phyloP scores from a whole-genome alignment of 2,113 vertebrate genomes.

The Sylvilagus bachmani region DNA sequence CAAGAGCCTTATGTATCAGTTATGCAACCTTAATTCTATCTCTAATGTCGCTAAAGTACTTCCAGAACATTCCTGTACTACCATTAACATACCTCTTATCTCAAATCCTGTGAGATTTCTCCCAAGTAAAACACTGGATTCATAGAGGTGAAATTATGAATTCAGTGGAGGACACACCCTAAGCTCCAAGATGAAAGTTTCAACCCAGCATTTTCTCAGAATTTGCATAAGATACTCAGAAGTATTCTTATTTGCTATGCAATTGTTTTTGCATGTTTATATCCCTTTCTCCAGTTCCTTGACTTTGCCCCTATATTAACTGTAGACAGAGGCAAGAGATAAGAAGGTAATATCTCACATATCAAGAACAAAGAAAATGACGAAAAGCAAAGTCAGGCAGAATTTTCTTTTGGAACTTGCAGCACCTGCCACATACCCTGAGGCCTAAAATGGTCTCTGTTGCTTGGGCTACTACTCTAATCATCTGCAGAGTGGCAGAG shows the following conservation, averaged over 20 bases:
- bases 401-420: conserved; percentile 67
- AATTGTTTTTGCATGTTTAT: conserved; percentile 56
- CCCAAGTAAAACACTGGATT: conserved; percentile 42
- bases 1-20: background rate
- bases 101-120: conserved; percentile 37
- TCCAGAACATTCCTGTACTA: conserved; percentile 9
- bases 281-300: conserved; percentile 51
- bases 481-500: conserved; percentile 64
- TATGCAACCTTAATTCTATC: conserved; percentile 21
- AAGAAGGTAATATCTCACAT: conserved; percentile 17
- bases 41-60: conserved; percentile 47
- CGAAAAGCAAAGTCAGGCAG: conserved; percentile 55
- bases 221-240: conserved; percentile 46
- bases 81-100: conserved; percentile 50
- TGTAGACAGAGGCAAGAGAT: conserved; percentile 11
- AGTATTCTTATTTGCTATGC: conserved; percentile 58
- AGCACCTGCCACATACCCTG: conserved; percentile 71
- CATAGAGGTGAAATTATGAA: conserved; percentile 51
- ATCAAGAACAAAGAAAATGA: conserved; percentile 27
- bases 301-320: background rate
- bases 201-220: conserved; percentile 35
- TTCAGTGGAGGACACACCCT: conserved; percentile 50
- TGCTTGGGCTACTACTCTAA: conserved; percentile 48
- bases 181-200: conserved; percentile 11
- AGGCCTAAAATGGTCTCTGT: conserved; percentile 68